These are phyloP conservation scores for Cactoblastis cactorum DNA, from an alignment of 2,888 invertebrate species.

Conservation along the genomic window DNA sequence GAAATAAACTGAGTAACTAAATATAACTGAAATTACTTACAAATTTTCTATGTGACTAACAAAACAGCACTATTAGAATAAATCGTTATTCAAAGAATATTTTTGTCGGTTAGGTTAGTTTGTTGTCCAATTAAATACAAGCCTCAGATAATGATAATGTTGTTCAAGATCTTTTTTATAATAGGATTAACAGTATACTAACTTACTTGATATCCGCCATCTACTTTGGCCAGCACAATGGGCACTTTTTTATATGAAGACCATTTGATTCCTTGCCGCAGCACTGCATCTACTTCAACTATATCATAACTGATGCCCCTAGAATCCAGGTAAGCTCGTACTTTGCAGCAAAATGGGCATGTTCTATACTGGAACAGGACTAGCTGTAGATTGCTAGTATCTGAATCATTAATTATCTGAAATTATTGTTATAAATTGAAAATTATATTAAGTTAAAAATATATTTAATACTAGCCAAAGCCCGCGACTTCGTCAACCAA, in stretches of 20 bases:
- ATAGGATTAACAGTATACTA: too few species aligned
- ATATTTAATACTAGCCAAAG: too few species aligned
- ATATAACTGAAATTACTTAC: too few species aligned
- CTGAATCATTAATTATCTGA: conserved; percentile 82
- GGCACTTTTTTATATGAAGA: conserved; percentile 97
- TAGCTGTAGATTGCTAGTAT: conserved; percentile 85
- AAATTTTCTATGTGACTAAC: too few species aligned
- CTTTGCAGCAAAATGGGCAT: conserved; percentile 98
- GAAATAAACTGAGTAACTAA: too few species aligned
- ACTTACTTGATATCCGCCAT: conserved; percentile 84
- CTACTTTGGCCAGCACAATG: conserved; percentile 87
- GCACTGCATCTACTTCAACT: conserved; percentile 97
- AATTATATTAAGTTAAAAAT: background rate
- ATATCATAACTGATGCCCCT: conserved; percentile 96
- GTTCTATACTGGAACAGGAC: conserved; percentile 97
- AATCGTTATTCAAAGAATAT: too few species aligned
- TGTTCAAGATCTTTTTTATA: too few species aligned
- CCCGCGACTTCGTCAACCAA: too few species aligned
- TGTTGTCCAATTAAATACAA: too few species aligned
- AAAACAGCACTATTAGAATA: too few species aligned
- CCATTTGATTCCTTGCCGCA: conserved; percentile 95
- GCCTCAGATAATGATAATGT: too few species aligned
- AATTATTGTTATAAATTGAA: conserved; percentile 30
- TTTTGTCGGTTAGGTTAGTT: too few species aligned
- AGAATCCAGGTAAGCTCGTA: conserved; percentile 93